Evolutionary conservation across 2,113 vertebrate species (phyloP), one percentile per base, ranked within the genome.

Genomic region (Hepsetus odoe): DNA sequence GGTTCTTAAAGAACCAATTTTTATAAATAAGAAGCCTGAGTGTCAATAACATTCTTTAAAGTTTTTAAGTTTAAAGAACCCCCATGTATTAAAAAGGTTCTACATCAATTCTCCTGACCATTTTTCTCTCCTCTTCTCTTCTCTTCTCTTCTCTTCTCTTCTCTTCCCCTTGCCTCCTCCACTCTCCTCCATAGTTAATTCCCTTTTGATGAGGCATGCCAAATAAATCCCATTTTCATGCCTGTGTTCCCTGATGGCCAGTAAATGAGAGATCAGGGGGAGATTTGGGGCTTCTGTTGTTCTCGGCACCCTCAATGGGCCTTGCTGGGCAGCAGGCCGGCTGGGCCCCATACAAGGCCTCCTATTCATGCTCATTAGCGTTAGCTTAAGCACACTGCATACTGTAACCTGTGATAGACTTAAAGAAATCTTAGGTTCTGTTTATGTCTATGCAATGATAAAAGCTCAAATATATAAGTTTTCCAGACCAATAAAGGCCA

Each of bases 191-290:
- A 85, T 88, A 89, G 89, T 91, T 94, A 93, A 90, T 95, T 93
- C 90, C 92, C 93, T 92, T 93, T 91, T 91, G 94, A 93, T 90
- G 91, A 94, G 91, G 92, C 94, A 94, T 93, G 90, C 91, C 93
- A 95, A 95, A 96, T 96, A 94, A 96, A 96, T 94, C 94, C 93
- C 90, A 81, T 89, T 93, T 93, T 88, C 91, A 92, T 89, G 89
- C 90, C 87, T 91, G 90, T 91, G 91, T 92, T 92, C 92, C 90
- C 89, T 87, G 79, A 91, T 92, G 94, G 91, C 94, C 92, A 94
- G 93, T 93, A 95, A 93, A 92, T 92, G 92, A 92, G 88, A 90
- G 95, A 95, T 95, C 94, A 96, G 94, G 93, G 91, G 92, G 87
- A 90, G 93, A 95, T 95, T 96, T 94, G 92, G 90, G 87, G 70